Evolutionary conservation across 2,888 invertebrate species (phyloP), one percentile per base, ranked within the genome.

Genomic region (Drosophila colorata): DNA sequence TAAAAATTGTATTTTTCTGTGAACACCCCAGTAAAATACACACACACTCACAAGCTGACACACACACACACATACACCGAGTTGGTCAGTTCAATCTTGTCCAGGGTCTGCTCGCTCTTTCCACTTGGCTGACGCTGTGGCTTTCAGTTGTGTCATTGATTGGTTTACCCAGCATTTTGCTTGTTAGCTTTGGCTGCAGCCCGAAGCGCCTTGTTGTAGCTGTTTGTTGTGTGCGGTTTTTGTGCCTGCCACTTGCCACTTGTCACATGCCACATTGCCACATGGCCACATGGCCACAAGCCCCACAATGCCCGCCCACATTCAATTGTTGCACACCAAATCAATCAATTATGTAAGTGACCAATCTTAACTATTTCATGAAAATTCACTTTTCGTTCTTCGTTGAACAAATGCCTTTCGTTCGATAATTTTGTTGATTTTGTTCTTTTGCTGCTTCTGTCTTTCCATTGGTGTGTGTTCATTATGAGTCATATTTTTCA

Each of bases 131-230:
- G 65, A 75, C 80, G 68, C 58, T 82, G 83, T 79, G 84, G 84
- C 84, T 84, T 87, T 84, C 70, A 81, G 81, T 84, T 83, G 82
- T 81, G 77, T 69, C 87, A 84, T 84, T 87, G 87, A 87, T 87
- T 83, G 84, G 87, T 87, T 83, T 87, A 71, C 72, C 87, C 74
- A 79, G 77, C 75, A 80, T 81, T 83, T 77, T 87, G 84, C 81
- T 83, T 83, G 84, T 79, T 83, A 60, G 77, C 67, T 41, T 72
- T 78, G 83, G 73, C 71, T 79, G 64, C 51, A 60, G 57, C 57
- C 33, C 49, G 33, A 11, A 53, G 28, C 35, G 25, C 47, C 41
- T 44, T 53, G 52, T 55, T 53, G 48, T 49, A 43, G 73, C 57
- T 61, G 58, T 56, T 51, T 53, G 47, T 53, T 76, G 57, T 59